Base-by-base conservation (phyloP, 2,113 vertebrate species). In the Scytalopus superciliaris region DNA sequence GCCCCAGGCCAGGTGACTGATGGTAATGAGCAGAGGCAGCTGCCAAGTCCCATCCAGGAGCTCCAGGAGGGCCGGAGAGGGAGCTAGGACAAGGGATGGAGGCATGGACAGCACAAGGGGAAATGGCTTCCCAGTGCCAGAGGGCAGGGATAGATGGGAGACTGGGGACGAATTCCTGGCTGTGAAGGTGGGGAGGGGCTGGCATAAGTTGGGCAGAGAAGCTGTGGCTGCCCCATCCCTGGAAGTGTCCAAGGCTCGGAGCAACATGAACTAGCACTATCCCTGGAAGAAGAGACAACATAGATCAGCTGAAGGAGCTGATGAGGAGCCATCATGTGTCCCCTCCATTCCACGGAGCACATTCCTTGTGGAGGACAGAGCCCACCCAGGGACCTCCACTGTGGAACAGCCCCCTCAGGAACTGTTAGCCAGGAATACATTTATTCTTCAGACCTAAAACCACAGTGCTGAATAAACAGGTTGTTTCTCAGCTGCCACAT, bases 1-100 rank as follows among this genome's bases (percentile, higher is more conserved):
- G 50, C 50, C 5, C 53, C 18, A 3, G 10, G 4, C 7, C 10
- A 6, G 30, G 15, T 1, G 23, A 40, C 4, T 19, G 42, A 8
- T 19, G 75, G 24, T 19, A 13, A 7, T 0, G 0, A 39, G 37
- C 3, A 19, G 47, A 19, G 17, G 5, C 4, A 0, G 55, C 31
- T 45, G 30, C 45, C 30, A 13, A 75, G 53, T 27, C 35, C n/a
- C n/a, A 10, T 6, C 15, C 7, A 25, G n/a, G 30, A 70, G 17
- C 78, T 83, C 24, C 53, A 60, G 62, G 53, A 68, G 16, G 53
- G 53, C 24, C 53, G 68, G 12, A 27, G 10, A 67, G 19, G 31
- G 33, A 4, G 45, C 39, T 19, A 7, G 60, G 25, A 30, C 62
- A 63, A 63, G 39, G 27, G 6, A 12, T 63, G 44, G 15, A n/a